Conservation (phyloP, 2,113 vertebrate genomes). For the Tiliqua scincoides region DNA sequence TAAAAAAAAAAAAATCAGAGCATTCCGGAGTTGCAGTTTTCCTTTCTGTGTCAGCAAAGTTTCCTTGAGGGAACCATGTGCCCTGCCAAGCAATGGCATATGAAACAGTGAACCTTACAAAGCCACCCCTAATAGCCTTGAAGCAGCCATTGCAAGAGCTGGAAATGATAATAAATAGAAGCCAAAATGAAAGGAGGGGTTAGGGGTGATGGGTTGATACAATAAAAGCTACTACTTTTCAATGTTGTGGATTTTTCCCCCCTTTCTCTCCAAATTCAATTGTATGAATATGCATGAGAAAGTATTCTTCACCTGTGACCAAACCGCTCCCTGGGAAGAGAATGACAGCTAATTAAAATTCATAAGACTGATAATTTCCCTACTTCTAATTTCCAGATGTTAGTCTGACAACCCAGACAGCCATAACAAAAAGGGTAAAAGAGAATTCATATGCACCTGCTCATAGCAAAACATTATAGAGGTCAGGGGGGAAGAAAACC, state of each 20-base stretch:
- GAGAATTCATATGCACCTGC: conserved; percentile 59
- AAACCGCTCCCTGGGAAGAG: conserved; percentile 56
- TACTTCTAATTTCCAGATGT: conserved; percentile 60
- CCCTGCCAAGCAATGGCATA: conserved; percentile 50
- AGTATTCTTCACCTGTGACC: conserved; percentile 52
- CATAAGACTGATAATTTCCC: conserved; percentile 60
- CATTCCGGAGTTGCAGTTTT: conserved; percentile 62
- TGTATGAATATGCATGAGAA: conserved; percentile 53
- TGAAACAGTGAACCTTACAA: conserved; percentile 38
- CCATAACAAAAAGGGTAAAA: conserved; percentile 60
- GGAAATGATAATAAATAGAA: conserved; percentile 1
- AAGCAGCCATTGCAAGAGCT: conserved; percentile 52
- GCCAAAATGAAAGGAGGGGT: background rate
- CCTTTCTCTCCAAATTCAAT: background rate
- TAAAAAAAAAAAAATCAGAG: conserved; percentile 31
- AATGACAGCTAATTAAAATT: conserved; percentile 69
- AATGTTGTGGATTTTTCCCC: conserved; percentile 13
- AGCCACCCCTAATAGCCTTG: conserved; percentile 43
- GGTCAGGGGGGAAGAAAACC: conserved; percentile 60
- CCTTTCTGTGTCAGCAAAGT: conserved; percentile 67
- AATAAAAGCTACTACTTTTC: conserved; percentile 46
- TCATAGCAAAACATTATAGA: conserved; percentile 57
- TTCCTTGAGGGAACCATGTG: conserved; percentile 60
- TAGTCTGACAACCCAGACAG: conserved; percentile 61
- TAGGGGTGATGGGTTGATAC: background rate